Evolutionary conservation across 2,797 vertebrate genomes (phyloP).

Genomic region (Cephalopachus bancanus): DNA sequence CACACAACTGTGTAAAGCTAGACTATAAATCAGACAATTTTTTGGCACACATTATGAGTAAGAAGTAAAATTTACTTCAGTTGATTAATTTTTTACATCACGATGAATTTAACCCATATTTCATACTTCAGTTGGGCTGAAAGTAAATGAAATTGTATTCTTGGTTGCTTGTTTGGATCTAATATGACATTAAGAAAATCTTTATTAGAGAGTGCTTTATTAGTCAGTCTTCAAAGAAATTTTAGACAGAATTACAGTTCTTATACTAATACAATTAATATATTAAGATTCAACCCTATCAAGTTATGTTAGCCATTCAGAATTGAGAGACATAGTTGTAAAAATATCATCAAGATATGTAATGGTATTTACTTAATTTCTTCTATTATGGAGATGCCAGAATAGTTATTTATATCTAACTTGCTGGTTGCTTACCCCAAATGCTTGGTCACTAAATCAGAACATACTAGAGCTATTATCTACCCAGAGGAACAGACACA

Average conservation of each 20-base stretch:
- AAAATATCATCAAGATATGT: constrained; percentile 4
- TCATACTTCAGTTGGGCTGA: not conserved
- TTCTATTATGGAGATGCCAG: not conserved
- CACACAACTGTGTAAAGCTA: not conserved
- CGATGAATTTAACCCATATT: constrained; percentile 30
- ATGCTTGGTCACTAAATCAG: constrained; percentile 8
- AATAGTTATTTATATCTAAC: constrained; percentile 28
- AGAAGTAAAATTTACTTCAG: constrained; percentile 8
- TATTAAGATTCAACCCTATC: not conserved
- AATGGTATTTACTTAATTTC: constrained; percentile 40
- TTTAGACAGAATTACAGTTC: not conserved
- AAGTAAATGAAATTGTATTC: constrained; percentile 40
- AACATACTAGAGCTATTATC: constrained; percentile 1
- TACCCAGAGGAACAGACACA: not conserved
- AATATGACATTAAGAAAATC: not conserved
- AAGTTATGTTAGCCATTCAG: constrained; percentile 16
- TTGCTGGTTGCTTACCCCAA: not conserved
- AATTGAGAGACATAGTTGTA: not conserved
- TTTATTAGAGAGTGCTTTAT: not conserved
- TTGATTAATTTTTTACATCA: not conserved
- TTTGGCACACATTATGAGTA: constrained; percentile 52
- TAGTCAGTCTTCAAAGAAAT: constrained; percentile 44
- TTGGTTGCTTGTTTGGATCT: constrained; percentile 20
- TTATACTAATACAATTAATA: constrained; percentile 12
- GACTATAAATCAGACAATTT: not conserved